These are phyloP conservation scores for Drepana arcuata DNA, from an alignment of 1,140 invertebrate genomes.

Conservation along the genomic window DNA sequence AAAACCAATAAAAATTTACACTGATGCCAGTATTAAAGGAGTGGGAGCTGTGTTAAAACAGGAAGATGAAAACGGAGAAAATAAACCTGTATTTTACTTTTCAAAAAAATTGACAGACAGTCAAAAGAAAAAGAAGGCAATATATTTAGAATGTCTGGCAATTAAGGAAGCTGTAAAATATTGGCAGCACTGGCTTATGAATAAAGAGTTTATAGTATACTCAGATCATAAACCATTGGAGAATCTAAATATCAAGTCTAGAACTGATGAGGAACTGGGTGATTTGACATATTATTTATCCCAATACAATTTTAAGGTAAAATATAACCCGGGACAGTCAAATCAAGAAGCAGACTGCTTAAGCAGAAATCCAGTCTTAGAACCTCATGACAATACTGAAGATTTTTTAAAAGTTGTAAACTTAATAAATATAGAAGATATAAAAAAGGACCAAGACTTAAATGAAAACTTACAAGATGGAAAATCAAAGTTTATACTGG, in stretches of 20 bases:
- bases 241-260: slow-evolving; percentile 39
- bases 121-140: slow-evolving; percentile 22
- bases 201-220: slow-evolving; percentile 37
- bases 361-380: slow-evolving; percentile 43
- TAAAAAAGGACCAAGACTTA: slow-evolving; percentile 10
- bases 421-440: slow-evolving; percentile 14
- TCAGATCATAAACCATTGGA: slow-evolving; percentile 54
- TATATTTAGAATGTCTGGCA: too few species aligned
- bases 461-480: slow-evolving; percentile 2
- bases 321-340: slow-evolving; percentile 37
- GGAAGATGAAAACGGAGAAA: slow-evolving; percentile 3
- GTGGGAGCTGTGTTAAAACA: slow-evolving; percentile 32
- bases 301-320: slow-evolving; percentile 44
- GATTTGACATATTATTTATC: too few species aligned
- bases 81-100: too few species aligned
- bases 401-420: slow-evolving; percentile 12
- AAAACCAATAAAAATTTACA: slow-evolving; percentile 27
- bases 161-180: too few species aligned
- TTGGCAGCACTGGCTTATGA: too few species aligned
- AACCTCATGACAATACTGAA: slow-evolving; percentile 15
- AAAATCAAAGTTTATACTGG: slow-evolving; percentile 2
- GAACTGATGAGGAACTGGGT: too few species aligned
- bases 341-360: slow-evolving; percentile 45
- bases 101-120: too few species aligned
- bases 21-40: slow-evolving; percentile 29